Evolutionary conservation across 1,140 invertebrate genomes (phyloP), one percentile per base, ranked within the genome.

Genomic region (Drosophila micromelanica): DNA sequence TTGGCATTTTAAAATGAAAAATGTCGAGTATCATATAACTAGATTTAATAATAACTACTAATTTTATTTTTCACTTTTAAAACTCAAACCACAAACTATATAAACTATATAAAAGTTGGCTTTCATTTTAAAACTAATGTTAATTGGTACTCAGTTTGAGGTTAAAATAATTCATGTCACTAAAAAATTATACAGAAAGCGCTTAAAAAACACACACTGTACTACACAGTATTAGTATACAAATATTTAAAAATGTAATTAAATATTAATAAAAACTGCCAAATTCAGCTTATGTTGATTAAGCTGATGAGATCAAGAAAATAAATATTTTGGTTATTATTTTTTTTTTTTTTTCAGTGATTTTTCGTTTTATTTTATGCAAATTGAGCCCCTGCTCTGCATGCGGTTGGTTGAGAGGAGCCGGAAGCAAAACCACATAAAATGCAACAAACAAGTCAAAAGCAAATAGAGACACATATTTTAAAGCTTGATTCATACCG

Each of bases 391-490:
- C 42, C 56, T 32, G 45, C 37, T 30, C 11, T 30, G 32, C 9
- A 20, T 37, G 27, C n/a, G 35, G 40, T n/a, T 8, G 17, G 42
- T 17, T 13, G 55, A n/a, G n/a, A 27, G 1, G 40, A 27, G 12
- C 7, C n/a, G 48, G 62, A 30, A 11, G 54, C 54, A 42, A 12
- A 42, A 61, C 55, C 51, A 38, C 46, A 61, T n/a, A 20, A 48
- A 63, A 37, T 67, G 43, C 52, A 72, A 15, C 56, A 32, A 70
- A 56, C 61, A 51, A 80, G 73, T 61, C 45, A 49, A 69, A 43
- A 61, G 78, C 43, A 77, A 77, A 80, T 42, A 65, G 35, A 67
- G 56, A 38, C 48, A 56, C 52, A 67, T 57, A 59, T 45, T 62
- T 62, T 43, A 62, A 55, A 56, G 37, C 49, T 67, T 32, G 52